Base-by-base conservation (phyloP, 2,888 invertebrate species). In the Halictus ligatus region DNA sequence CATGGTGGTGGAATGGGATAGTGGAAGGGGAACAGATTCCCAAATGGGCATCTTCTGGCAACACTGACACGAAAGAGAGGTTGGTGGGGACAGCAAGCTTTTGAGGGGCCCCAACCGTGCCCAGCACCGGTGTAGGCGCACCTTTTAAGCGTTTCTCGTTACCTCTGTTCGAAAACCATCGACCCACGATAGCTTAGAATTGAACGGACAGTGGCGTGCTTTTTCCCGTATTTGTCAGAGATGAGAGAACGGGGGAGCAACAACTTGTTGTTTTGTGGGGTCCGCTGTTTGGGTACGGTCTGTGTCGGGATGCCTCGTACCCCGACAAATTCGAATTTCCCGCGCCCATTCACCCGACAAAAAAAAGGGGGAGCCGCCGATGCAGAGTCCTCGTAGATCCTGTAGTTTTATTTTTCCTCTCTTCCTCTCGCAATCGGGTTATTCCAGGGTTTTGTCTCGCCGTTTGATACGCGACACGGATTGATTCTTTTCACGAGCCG, bases 401-500 rank as follows among this genome's bases (percentile, higher is more conserved):
- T 13, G 21, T 40, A 40, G 69, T 69, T 69, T 21, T 21, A 18
- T 35, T 40, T 40, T 64, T 48, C 18, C 64, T 3, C 64, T 60
- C 4, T 75, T 18, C 7, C 21, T 46, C 18, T 60, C 46, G 35
- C 25, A 58, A 18, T 46, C 46, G 46, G 29, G 48, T 54, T 75
- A 64, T 75, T 35, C 60, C 64, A n/a, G n/a, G 43, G 43, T 71
- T 69, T 69, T 69, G 10, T 69, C 69, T 21, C 12, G 40, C 21
- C 40, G 8, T 10, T 18, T 21, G 4, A 21, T 72, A 13, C 69
- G 12, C 50, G 48, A 25, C 35, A 60, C 40, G 40, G 46, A 81
- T 75, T 35, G 77, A 72, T 75, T 78, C 46, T 69, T 78, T 85
- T 78, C 72, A 78, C 58, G 76, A 58, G n/a, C 12, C 58, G n/a